phyloP scores from a whole-genome alignment of 2,113 vertebrate species.

The Ranitomeya variabilis region DNA sequence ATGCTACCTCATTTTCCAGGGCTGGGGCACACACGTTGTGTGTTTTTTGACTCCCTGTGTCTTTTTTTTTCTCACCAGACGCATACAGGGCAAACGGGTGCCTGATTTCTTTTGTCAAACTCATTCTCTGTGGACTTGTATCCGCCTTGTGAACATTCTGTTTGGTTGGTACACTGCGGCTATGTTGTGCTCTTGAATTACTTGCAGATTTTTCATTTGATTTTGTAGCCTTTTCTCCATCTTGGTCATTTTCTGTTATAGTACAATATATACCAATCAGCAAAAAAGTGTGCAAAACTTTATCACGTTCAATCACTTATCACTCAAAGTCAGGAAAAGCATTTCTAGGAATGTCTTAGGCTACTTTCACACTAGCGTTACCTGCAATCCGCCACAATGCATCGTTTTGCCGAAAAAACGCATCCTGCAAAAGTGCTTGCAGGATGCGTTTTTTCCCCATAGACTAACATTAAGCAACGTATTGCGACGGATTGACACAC shows the following conservation, averaged over 20 bases:
- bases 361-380: too few relatives aligned
- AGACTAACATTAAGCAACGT: too few relatives aligned
- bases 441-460: too few relatives aligned
- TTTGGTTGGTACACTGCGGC: slow-evolving; percentile 66
- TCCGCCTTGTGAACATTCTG: slow-evolving; percentile 62
- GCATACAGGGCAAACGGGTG: slow-evolving; percentile 92
- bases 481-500: too few relatives aligned
- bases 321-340: not conserved
- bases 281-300: not conserved
- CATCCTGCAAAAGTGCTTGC: too few relatives aligned
- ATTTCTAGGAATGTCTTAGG: not conserved
- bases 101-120: slow-evolving; percentile 74
- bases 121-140: slow-evolving; percentile 72
- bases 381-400: too few relatives aligned
- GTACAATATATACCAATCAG: not conserved
- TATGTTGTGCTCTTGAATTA: slow-evolving; percentile 48
- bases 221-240: slow-evolving; percentile 60
- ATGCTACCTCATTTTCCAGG: slow-evolving; percentile 75
- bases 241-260: slow-evolving; percentile 34
- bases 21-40: slow-evolving; percentile 90
- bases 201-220: slow-evolving; percentile 51
- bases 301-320: too few relatives aligned
- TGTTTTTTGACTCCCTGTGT: slow-evolving; percentile 85
- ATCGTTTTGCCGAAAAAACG: too few relatives aligned
- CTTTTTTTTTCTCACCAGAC: slow-evolving; percentile 82